Conservation (phyloP, 2,797 vertebrate species). For the Falco rusticolus region DNA sequence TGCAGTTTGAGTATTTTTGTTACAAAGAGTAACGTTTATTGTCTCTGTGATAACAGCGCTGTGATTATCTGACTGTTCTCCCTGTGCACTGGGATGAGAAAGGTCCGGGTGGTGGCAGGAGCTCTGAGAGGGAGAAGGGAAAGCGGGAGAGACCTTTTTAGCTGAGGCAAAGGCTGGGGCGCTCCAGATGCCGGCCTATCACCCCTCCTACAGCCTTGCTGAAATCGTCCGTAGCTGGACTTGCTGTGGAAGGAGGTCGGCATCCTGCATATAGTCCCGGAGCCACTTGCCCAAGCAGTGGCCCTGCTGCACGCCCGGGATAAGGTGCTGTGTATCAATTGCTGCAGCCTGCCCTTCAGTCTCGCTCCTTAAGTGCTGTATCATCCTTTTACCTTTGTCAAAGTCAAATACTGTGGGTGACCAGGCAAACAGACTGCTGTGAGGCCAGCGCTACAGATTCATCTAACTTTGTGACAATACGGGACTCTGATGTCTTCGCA, state of each 20-base stretch:
- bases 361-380: not conserved
- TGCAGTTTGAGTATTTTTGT: not conserved
- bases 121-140: not conserved
- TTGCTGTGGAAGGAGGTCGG: not conserved
- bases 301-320: fast-evolving
- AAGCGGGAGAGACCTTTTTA: not conserved
- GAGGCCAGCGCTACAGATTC: not conserved
- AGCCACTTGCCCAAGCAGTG: not conserved
- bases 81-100: not conserved
- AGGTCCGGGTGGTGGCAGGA: not conserved
- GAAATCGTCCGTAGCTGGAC: not conserved
- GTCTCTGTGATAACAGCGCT: not conserved
- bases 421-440: not conserved
- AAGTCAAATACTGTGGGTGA: not conserved
- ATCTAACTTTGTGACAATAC: not conserved
- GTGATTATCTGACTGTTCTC: not conserved
- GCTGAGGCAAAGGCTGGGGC: not conserved
- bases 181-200: not conserved
- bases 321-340: not conserved
- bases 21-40: not conserved
- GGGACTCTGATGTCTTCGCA: not conserved
- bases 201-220: not conserved
- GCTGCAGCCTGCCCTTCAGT: not conserved
- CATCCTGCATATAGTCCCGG: not conserved
- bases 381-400: conserved; percentile 30